phyloP scores from a whole-genome alignment of 2,113 vertebrate species.

The Oophaga pumilio region DNA sequence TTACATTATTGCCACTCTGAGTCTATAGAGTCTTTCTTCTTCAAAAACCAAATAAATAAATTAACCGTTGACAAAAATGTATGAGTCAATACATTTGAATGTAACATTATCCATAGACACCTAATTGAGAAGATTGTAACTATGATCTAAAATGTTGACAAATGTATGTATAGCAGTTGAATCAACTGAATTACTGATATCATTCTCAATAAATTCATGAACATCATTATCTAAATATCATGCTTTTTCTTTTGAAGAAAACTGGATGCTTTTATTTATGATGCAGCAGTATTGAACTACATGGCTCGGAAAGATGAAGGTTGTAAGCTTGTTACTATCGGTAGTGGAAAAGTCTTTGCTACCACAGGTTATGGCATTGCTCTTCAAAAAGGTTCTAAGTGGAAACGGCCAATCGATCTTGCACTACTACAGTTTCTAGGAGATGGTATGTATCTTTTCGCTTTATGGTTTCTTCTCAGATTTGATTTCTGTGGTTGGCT shows the following conservation, averaged over 20 bases:
- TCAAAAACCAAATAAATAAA: no score
- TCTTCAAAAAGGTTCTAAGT: conserved; percentile 90
- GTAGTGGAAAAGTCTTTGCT: conserved; percentile 91
- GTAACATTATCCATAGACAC: no score
- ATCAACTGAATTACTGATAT: no score
- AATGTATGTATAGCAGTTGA: no score
- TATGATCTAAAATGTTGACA: no score
- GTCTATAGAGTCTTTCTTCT: no score
- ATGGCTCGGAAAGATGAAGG: conserved; percentile 94
- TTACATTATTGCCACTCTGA: no score
- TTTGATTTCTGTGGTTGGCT: background rate
- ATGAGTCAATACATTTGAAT: no score
- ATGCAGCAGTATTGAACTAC: conserved; percentile 92
- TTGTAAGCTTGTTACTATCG: conserved; percentile 94
- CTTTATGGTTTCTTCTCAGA: background rate
- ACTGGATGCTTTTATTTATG: conserved; percentile 93
- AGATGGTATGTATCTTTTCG: conserved; percentile 77
- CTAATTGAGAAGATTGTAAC: no score
- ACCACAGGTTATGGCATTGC: conserved; percentile 93
- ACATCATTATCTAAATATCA: no score
- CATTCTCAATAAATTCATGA: no score
- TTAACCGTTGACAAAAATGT: no score
- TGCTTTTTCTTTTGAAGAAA: conserved; percentile 72
- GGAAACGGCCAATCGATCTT: conserved; percentile 90
- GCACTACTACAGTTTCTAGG: conserved; percentile 91